Base-by-base conservation (phyloP, 1,140 invertebrate species). In the Penaeus vannamei region DNA sequence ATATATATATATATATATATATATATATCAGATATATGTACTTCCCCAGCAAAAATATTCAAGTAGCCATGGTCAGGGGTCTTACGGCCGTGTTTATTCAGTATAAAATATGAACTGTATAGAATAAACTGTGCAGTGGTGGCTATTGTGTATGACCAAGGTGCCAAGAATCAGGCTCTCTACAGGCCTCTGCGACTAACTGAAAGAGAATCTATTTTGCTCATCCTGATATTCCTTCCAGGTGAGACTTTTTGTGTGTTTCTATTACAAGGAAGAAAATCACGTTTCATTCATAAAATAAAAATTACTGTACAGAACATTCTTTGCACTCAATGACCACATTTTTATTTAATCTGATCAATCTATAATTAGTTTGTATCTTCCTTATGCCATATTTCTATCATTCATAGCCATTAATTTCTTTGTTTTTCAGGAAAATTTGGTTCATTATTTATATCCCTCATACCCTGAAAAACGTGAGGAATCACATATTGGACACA, bases 401-500 rank as follows among this genome's bases (percentile, higher is more conserved):
- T 36, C 5, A 2, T 36, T 5, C 5, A 2, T 36, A 2, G 1
- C 5, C 5, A 5, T 36, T 2, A 1, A 5, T 36, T n/a, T n/a
- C n/a, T 1, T 19, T 60, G 22, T 20, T 82, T 82, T 82, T 53
- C 80, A 82, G 80, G 36, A 82, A 82, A 82, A 82, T 82, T 19
- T 81, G 79, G 79, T 81, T 81, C 80, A 22, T 82, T 53, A 3
- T 42, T 29, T 32, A 82, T 29, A 60, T 82, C 7, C 80, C 19
- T 82, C 80, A 82, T 60, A 19, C 80, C 36, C 80, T 82, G 36
- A 82, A 82, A 82, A 82, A 82, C 80, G 3, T 82, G 22, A 82
- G 80, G 80, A 82, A 82, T 82, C 80, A 82, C 5, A 82, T 82
- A 22, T 29, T 82, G 80, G 80, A 82, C 80, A 32, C 19, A 82